These are phyloP conservation scores for Endomychus coccineus DNA, from an alignment of 2,888 invertebrate species.

Conservation along the genomic window DNA sequence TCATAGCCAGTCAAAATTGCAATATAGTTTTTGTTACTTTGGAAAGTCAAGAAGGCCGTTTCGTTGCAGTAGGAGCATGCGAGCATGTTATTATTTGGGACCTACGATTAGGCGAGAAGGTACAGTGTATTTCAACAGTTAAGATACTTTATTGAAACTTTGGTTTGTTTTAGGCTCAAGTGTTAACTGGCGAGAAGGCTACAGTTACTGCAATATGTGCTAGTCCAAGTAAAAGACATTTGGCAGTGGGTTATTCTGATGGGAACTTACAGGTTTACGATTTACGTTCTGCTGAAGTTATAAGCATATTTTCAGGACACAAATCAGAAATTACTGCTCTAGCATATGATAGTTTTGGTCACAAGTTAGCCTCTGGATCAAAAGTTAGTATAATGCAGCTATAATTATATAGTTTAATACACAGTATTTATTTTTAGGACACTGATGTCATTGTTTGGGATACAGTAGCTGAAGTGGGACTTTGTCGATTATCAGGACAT, in stretches of 20 bases:
- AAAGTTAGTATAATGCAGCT: slow-evolving; percentile 49
- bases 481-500: slow-evolving; percentile 85
- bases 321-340: slow-evolving; percentile 75
- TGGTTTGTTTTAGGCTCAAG: slow-evolving; percentile 54
- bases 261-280: slow-evolving; percentile 82
- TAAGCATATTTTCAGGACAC: slow-evolving; percentile 77
- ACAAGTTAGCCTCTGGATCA: slow-evolving; percentile 81
- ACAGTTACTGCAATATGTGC: slow-evolving; percentile 70
- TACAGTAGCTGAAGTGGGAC: slow-evolving; percentile 82
- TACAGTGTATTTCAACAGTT: slow-evolving; percentile 32
- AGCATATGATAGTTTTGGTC: slow-evolving; percentile 75
- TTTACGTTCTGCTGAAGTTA: slow-evolving; percentile 61
- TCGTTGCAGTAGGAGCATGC: slow-evolving; percentile 84
- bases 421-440: slow-evolving; percentile 52
- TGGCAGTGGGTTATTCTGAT: slow-evolving; percentile 90
- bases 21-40: slow-evolving; percentile 74
- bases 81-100: slow-evolving; percentile 95
- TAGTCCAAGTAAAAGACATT: slow-evolving; percentile 65
- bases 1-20: slow-evolving; percentile 73
- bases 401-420: slow-evolving; percentile 2
- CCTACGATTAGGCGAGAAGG: slow-evolving; percentile 75
- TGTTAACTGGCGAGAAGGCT: slow-evolving; percentile 72
- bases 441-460: slow-evolving; percentile 94
- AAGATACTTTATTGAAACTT: neutral
- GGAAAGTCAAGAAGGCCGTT: slow-evolving; percentile 71